Percentiles rank a stretch among this genome's conserved stretches.
Conservation (phyloP, 2,797 vertebrate species). For the Hippopotamyrus pictus region DNA sequence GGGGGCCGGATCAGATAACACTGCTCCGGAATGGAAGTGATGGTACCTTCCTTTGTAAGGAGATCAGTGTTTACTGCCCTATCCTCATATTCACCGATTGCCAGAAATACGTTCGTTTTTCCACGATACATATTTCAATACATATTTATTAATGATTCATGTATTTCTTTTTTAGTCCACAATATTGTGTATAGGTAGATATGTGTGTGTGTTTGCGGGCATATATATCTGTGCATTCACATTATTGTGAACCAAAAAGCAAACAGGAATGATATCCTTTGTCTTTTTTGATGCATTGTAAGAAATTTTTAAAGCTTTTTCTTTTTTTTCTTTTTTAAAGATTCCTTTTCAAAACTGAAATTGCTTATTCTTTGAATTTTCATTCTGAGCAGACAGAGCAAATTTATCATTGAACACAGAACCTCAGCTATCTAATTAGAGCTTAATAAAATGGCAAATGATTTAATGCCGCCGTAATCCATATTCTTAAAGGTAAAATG, state of each 20-base stretch:
- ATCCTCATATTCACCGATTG: not conserved
- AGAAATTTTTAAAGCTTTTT: not conserved
- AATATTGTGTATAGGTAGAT: not conserved
- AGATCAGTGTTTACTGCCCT: conserved; percentile 61
- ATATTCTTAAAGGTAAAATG: conserved; percentile 35
- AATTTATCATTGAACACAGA: not conserved
- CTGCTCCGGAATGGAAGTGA: conserved; percentile 24
- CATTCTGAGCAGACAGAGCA: not conserved
- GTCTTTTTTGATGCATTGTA: not conserved
- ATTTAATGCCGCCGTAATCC: conserved; percentile 5
- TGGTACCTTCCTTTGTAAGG: conserved; percentile 64
- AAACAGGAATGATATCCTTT: not conserved
- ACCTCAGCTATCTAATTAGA: not conserved
- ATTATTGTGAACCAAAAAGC: not conserved
- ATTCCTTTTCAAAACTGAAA: not conserved
- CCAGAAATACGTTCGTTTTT: conserved; percentile 6
- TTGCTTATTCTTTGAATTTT: not conserved
- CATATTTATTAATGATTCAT: not conserved
- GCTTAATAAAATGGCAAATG: conserved; percentile 4
- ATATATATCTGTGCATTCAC: not conserved
- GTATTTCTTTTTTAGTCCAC: not conserved
- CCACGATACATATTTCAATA: not conserved
- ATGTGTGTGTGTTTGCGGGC: not conserved
- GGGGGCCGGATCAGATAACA: conserved; percentile 94
- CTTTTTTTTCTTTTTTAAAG: not conserved